Evolutionary conservation across 2,113 vertebrate genomes (phyloP), one percentile per base, ranked within the genome.

Genomic region (Neomonachus schauinslandi): DNA sequence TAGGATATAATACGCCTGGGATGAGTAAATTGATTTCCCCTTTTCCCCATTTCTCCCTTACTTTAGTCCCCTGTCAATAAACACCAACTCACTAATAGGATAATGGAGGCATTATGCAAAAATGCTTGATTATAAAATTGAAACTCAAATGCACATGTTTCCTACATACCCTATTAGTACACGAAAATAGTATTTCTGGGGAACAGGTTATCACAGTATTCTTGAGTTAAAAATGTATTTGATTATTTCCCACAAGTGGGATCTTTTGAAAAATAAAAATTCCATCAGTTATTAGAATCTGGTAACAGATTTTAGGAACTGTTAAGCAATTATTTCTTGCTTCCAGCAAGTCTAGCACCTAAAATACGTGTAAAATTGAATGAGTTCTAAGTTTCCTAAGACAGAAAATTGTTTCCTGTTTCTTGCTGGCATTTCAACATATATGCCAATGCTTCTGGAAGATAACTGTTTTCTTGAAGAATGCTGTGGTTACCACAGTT

Each of bases 1-100:
- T 99, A 98, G 92, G 98, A 98, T 97, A 97, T 88, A 98, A 84
- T 63, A 98, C 87, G 98, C 94, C 86, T 94, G 96, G 97, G 81
- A 97, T 98, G 89, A 99, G 98, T 98, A 65, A 97, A 96, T 57
- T 93, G 65, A 72, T 76, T 18, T 65, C 49, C 46, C 39, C 51
- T 26, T 69, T 28, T 8, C n/a, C 71, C 57, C 36, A 36, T 79
- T 33, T 39, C 11, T 71, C 15, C 90, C 53, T 59, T 94, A 69
- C 42, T 39, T 51, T 93, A 46, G 36, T 63, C 81, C 67, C 14
- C 51, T 89, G 14, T 14, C 74, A 49, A 88, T 72, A 79, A 49
- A 95, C 10, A 53, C 5, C 88, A 92, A 81, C 18, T 82, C 33
- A 72, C 22, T 24, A 63, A 63, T 26, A 7, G 26, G 22, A 4